A percentile compares a stretch with the other conserved stretches of the same genome.
phyloP scores from a whole-genome alignment of 2,888 invertebrate species.

The Formica aserva region DNA sequence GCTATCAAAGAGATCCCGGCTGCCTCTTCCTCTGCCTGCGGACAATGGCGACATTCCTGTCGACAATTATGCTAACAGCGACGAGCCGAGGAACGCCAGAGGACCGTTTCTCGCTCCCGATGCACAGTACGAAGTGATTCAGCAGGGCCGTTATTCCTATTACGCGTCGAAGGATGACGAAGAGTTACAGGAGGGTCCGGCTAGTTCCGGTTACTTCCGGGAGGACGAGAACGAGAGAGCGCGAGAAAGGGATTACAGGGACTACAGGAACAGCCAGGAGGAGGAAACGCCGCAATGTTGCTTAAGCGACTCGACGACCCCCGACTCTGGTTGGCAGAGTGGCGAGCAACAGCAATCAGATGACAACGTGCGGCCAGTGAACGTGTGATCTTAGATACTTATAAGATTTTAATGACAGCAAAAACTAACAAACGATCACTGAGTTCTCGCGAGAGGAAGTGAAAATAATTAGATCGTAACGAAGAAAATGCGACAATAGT shows the following conservation, averaged over 20 bases:
- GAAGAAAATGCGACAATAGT: slow-evolving; percentile 38
- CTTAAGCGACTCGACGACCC: slow-evolving; percentile 88
- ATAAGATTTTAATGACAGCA: slow-evolving; percentile 5
- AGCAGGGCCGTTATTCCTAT: slow-evolving; percentile 84
- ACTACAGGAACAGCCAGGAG: slow-evolving; percentile 83
- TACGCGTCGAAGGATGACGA: slow-evolving; percentile 80
- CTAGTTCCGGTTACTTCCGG: slow-evolving; percentile 73
- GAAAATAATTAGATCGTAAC: background rate
- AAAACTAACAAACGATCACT: background rate
- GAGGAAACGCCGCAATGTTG: slow-evolving; percentile 86
- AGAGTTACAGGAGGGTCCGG: slow-evolving; percentile 75
- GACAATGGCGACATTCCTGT: slow-evolving; percentile 76
- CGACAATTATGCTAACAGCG: slow-evolving; percentile 79
- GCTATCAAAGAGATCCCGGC: slow-evolving; percentile 88
- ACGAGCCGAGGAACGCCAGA: slow-evolving; percentile 82
- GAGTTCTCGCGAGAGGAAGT: background rate
- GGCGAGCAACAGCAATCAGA: slow-evolving; percentile 85
- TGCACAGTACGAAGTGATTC: slow-evolving; percentile 89
- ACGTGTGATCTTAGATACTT: slow-evolving; percentile 75
- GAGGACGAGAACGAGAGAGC: slow-evolving; percentile 76
- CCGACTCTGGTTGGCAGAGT: slow-evolving; percentile 91
- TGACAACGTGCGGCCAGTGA: slow-evolving; percentile 82
- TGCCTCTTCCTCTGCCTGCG: slow-evolving; percentile 83
- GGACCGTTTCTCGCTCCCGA: slow-evolving; percentile 88
- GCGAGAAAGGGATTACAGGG: slow-evolving; percentile 86